A percentile compares a stretch with the other conserved stretches of the same genome.
These are phyloP conservation scores for Heliconius himera DNA, from an alignment of 1,140 invertebrate genomes.

Conservation along the genomic window DNA sequence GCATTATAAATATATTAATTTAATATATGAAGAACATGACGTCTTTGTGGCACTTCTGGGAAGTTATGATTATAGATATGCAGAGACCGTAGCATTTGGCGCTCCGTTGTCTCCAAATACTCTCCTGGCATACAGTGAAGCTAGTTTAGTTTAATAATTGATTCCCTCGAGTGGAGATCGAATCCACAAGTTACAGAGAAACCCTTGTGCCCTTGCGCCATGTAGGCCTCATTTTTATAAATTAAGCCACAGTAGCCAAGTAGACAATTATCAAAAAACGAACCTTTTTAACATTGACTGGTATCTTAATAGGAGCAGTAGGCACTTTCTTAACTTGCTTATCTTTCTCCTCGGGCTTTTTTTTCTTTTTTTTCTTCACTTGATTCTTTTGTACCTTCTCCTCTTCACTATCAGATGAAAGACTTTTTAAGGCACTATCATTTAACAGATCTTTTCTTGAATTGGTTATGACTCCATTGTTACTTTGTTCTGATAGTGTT, in stretches of 20 bases:
- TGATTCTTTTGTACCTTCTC: conserved; percentile 49
- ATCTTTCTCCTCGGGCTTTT: conserved; percentile 42
- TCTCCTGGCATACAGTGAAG: too few species aligned
- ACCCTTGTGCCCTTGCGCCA: too few species aligned
- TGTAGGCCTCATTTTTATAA: too few species aligned
- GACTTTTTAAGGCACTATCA: conserved; percentile 47
- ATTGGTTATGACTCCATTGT: conserved; percentile 62
- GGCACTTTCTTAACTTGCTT: conserved; percentile 51
- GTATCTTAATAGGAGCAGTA: conserved; percentile 52
- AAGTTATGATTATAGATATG: too few species aligned
- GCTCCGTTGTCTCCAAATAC: too few species aligned
- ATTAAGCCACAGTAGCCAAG: neutral
- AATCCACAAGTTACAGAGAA: too few species aligned
- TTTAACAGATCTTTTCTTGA: conserved; percentile 70
- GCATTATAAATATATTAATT: too few species aligned
- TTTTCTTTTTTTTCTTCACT: conserved; percentile 53
- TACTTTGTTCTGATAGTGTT: conserved; percentile 65
- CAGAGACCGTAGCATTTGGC: too few species aligned
- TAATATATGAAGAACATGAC: too few species aligned
- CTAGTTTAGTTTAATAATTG: too few species aligned
- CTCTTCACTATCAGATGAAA: conserved; percentile 56
- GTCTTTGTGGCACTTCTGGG: too few species aligned
- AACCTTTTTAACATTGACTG: conserved; percentile 71
- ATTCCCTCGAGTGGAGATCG: too few species aligned
- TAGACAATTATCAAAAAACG: neutral